phyloP scores from a whole-genome alignment of 1,140 invertebrate genomes.

The Temnothorax nylanderi region DNA sequence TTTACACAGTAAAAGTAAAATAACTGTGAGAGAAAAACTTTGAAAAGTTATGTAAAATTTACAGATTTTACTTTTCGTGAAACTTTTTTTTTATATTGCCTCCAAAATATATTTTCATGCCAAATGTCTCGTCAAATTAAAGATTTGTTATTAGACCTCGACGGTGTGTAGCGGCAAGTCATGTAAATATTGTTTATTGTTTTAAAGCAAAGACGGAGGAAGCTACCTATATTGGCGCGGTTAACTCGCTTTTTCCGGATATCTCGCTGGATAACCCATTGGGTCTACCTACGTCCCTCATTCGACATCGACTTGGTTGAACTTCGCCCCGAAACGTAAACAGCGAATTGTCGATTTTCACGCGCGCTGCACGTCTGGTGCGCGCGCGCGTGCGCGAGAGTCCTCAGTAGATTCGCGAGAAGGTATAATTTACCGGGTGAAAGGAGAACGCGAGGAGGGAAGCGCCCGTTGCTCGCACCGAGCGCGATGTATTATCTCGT shows the following conservation, averaged over 20 bases:
- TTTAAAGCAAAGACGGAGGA: not conserved
- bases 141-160: not conserved
- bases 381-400: not conserved
- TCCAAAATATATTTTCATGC: not conserved
- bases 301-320: constrained; percentile 43
- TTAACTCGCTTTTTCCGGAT: constrained; percentile 30
- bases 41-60: not conserved
- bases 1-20: not conserved
- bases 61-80: not conserved
- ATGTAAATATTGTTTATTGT: constrained; percentile 2
- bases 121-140: not conserved
- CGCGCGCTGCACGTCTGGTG: constrained; percentile 30
- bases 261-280: constrained; percentile 4
- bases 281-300: constrained; percentile 7
- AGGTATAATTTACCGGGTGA: constrained; percentile 65
- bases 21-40: not conserved
- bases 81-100: not conserved
- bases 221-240: constrained; percentile 3
- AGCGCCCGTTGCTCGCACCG: constrained; percentile 42
- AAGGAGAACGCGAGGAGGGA: constrained; percentile 44
- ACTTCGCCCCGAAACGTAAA: constrained; percentile 46
- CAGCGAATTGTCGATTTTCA: constrained; percentile 57
- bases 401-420: constrained; percentile 45
- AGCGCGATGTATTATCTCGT: constrained; percentile 69
- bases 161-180: not conserved